Evolutionary conservation across 2,888 invertebrate genomes (phyloP), one percentile per base, ranked within the genome.

Genomic region (Chalcosyrphus nemorum): DNA sequence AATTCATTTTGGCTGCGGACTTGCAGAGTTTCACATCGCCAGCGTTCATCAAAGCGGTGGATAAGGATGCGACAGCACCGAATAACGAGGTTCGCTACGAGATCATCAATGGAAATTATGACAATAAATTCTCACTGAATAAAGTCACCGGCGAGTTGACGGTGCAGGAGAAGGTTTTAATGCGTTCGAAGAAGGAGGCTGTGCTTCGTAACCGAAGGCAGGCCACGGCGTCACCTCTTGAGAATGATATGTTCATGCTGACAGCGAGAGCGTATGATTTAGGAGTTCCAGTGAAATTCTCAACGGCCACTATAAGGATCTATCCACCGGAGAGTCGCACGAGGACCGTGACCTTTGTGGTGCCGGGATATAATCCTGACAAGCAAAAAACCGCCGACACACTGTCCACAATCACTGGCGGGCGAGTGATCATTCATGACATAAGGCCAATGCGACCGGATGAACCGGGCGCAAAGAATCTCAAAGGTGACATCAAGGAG

Each of bases 71-170:
- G 17, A 95, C 95, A 86, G 92, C 95, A 54, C 97, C 97, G 57
- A 97, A 97, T 91, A 97, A 97, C 91, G 93, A 95, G 89, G 94
- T 97, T 19, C 94, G 95, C 89, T 97, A 97, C 90, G 96, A 97
- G 92, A 93, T 97, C 61, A 93, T 95, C 86, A 94, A 95, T 88
- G 96, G 96, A 35, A 95, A 95, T 89, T 94, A 93, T 87, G 94
- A 95, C 63, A 94, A 95, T 86, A 95, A 95, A 90, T 95, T 97
- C 90, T 92, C 94, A 19, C 92, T 97, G 47, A 94, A 97, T 90
- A 94, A 95, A 88, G 93, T 94, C 86, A 95, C 96, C 86, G 98
- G 96, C 90, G 95, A 96, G 90, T 89, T 96, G 68, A 93, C 93
- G 85, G 92, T 96, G 47, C 91, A 93, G 65, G 93, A 94, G 68